These are phyloP conservation scores for Tenualosa thibaudeaui DNA, from an alignment of 2,797 vertebrate species.

Conservation along the genomic window DNA sequence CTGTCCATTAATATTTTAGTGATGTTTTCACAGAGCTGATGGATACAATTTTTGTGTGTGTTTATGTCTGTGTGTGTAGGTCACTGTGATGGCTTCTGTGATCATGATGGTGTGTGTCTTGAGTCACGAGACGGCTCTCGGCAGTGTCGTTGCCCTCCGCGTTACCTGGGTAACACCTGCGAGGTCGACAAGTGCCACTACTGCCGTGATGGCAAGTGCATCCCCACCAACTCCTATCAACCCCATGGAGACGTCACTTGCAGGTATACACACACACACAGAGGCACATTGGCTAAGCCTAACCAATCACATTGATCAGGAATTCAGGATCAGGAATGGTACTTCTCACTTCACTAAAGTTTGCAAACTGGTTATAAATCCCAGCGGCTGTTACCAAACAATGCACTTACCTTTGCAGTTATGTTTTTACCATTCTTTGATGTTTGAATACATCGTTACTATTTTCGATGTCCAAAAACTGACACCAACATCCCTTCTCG, in stretches of 20 bases:
- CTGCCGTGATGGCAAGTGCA: conserved; percentile 81
- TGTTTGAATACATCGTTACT: no score
- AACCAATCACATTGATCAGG: no score
- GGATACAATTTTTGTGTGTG: background rate
- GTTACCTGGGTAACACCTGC: conserved; percentile 79
- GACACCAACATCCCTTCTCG: no score
- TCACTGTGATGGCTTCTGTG: conserved; percentile 84
- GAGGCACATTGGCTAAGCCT: background rate
- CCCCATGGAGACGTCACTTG: conserved; percentile 84
- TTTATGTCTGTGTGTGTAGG: conserved; percentile 65
- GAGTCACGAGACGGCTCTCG: conserved; percentile 72
- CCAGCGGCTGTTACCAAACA: no score
- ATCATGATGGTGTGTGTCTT: conserved; percentile 84
- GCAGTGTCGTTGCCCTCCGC: conserved; percentile 82
- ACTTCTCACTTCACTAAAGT: no score
- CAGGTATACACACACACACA: conserved; percentile 69
- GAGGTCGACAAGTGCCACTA: conserved; percentile 87
- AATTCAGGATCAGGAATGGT: no score
- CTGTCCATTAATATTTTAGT: background rate
- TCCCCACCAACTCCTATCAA: conserved; percentile 68
- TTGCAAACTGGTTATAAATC: no score
- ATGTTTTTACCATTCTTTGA: no score
- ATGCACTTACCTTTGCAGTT: no score
- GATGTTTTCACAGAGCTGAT: background rate
- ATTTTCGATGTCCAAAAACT: no score